A percentile compares a stretch with the other conserved stretches of the same genome.
phyloP scores from a whole-genome alignment of 2,888 invertebrate genomes.

The Geotrupes spiniger region DNA sequence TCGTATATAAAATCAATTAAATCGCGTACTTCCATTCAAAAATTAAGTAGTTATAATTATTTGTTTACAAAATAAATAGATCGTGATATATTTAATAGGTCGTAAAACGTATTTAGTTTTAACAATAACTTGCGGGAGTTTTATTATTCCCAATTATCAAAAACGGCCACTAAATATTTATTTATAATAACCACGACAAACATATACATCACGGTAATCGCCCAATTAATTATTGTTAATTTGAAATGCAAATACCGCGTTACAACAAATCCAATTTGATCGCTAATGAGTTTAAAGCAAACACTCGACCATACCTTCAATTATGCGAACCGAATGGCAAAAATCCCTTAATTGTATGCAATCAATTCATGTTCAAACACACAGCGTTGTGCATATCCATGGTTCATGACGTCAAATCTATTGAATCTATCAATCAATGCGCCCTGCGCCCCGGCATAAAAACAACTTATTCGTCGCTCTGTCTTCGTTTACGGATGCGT shows the following conservation, averaged over 20 bases:
- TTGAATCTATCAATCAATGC: constrained; percentile 28
- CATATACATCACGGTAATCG: constrained; percentile 47
- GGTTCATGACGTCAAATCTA: constrained; percentile 34
- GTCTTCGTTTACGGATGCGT: constrained; percentile 11
- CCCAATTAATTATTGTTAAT: constrained; percentile 51
- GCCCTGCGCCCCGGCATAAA: neutral
- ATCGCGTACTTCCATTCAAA: too few species aligned
- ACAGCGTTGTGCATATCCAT: constrained; percentile 34
- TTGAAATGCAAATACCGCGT: constrained; percentile 48
- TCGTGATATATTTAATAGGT: too few species aligned
- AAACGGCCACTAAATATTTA: constrained; percentile 29
- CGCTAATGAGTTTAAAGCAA: constrained; percentile 48
- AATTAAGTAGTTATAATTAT: too few species aligned
- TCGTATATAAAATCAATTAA: too few species aligned
- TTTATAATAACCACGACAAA: constrained; percentile 29
- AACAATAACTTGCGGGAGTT: constrained; percentile 23
- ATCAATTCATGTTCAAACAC: constrained; percentile 33
- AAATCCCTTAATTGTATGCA: constrained; percentile 43
- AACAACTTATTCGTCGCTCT: neutral
- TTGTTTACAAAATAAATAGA: too few species aligned
- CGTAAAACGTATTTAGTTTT: too few species aligned
- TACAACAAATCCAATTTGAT: constrained; percentile 48
- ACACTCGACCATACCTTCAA: constrained; percentile 34
- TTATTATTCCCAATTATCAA: constrained; percentile 22
- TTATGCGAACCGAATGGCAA: constrained; percentile 31